phyloP scores from a whole-genome alignment of 2,797 vertebrate genomes.

The Melanotaenia boesemani region DNA sequence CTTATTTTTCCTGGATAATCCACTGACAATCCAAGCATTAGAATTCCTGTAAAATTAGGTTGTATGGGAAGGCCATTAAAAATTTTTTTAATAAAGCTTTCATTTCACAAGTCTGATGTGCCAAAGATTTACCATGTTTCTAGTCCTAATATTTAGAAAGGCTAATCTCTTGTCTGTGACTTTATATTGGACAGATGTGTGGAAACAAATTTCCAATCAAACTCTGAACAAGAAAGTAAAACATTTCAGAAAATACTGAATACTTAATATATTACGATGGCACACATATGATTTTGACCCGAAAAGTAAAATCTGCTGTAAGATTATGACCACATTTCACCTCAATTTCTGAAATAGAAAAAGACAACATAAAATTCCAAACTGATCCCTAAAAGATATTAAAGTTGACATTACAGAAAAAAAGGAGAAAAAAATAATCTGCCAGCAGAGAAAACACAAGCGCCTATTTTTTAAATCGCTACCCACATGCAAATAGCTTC shows the following conservation, averaged over 20 bases:
- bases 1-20: neutral
- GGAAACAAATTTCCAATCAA: neutral
- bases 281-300: neutral
- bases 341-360: neutral
- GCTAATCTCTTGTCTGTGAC: neutral
- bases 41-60: neutral
- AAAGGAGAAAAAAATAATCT: neutral
- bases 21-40: neutral
- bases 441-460: conserved; percentile 2
- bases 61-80: neutral
- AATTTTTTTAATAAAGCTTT: neutral
- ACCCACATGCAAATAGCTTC: neutral
- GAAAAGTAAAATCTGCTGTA: neutral
- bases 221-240: neutral
- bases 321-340: neutral
- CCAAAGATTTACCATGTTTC: neutral
- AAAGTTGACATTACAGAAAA: neutral
- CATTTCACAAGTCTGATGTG: neutral
- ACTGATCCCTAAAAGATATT: neutral
- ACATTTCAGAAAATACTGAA: neutral
- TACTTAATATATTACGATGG: neutral
- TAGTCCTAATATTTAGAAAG: neutral
- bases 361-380: neutral
- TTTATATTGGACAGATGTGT: neutral
- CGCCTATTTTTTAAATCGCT: neutral